Percentiles rank a stretch among this genome's conserved stretches.
Conservation (phyloP, 92 coral and sea anemone genomes). For the Actinostola sp. region DNA sequence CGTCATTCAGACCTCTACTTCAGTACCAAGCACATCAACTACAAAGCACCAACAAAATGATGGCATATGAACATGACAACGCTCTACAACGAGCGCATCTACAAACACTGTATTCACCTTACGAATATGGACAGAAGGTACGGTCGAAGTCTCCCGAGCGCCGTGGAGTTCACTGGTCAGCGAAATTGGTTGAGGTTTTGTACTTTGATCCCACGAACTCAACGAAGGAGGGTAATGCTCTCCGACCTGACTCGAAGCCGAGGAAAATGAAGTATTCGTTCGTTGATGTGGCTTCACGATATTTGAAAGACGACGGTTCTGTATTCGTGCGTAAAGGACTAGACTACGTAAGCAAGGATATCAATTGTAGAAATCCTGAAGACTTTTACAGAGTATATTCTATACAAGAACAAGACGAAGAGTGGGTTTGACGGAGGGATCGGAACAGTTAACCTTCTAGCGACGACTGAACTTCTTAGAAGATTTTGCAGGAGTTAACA, state of each 20-base stretch:
- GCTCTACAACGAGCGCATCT: background rate
- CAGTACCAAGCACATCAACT: background rate
- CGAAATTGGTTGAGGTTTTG: constrained; percentile 41
- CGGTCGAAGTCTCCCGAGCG: constrained; percentile 11
- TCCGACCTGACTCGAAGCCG: background rate
- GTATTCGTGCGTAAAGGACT: constrained; percentile 28
- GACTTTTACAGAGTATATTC: background rate
- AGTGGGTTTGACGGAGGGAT: constrained; percentile 16
- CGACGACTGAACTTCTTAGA: background rate
- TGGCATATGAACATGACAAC: constrained; percentile 12
- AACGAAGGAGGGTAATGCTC: background rate
- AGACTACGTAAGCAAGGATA: background rate
- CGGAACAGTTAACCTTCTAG: background rate
- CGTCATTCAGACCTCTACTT: background rate
- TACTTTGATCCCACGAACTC: constrained; percentile 34
- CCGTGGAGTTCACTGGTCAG: constrained; percentile 39
- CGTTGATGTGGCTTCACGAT: constrained; percentile 20
- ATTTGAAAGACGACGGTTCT: constrained; percentile 16
- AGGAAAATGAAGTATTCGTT: constrained; percentile 9
- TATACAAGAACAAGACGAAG: constrained; percentile 24
- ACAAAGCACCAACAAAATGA: background rate
- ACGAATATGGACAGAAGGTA: background rate
- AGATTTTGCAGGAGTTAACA: no score
- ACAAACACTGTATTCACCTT: background rate
- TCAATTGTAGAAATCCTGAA: constrained; percentile 1